Percentiles rank a stretch among this genome's conserved stretches.
These are phyloP conservation scores for Pammene fasciana DNA, from an alignment of 2,888 invertebrate species.

Conservation along the genomic window DNA sequence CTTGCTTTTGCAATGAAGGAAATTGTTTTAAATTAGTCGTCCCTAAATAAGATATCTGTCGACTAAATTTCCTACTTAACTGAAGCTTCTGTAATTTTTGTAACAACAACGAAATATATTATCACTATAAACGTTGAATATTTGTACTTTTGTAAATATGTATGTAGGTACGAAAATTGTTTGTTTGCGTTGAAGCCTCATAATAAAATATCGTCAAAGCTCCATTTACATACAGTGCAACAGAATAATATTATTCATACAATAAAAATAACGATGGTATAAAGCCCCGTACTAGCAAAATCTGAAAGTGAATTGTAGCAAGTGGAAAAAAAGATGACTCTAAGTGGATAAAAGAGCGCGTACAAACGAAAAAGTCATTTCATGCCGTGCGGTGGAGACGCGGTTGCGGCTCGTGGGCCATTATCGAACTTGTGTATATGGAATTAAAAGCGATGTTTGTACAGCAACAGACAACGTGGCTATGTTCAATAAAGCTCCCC, in stretches of 20 bases:
- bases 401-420: constrained; percentile 55
- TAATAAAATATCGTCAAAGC: constrained; percentile 1
- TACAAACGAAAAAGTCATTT: constrained; percentile 83
- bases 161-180: background rate
- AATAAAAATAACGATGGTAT: constrained; percentile 69
- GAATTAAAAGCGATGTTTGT: constrained; percentile 65
- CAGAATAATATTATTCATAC: constrained; percentile 58
- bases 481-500: constrained; percentile 83
- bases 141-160: too few species aligned
- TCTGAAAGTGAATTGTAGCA: constrained; percentile 82
- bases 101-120: too few species aligned
- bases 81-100: too few species aligned
- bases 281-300: constrained; percentile 67
- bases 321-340: constrained; percentile 81
- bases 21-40: too few species aligned
- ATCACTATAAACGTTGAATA: too few species aligned
- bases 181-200: background rate
- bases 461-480: constrained; percentile 68
- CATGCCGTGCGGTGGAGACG: constrained; percentile 77
- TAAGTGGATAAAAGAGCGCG: constrained; percentile 82
- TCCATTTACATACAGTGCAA: constrained; percentile 24
- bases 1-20: background rate
- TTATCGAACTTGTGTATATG: constrained; percentile 55
- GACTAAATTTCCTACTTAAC: too few species aligned
- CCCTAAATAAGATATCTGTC: too few species aligned